Base-by-base conservation (phyloP, 1,140 invertebrate species). In the Micrasema minimum region DNA sequence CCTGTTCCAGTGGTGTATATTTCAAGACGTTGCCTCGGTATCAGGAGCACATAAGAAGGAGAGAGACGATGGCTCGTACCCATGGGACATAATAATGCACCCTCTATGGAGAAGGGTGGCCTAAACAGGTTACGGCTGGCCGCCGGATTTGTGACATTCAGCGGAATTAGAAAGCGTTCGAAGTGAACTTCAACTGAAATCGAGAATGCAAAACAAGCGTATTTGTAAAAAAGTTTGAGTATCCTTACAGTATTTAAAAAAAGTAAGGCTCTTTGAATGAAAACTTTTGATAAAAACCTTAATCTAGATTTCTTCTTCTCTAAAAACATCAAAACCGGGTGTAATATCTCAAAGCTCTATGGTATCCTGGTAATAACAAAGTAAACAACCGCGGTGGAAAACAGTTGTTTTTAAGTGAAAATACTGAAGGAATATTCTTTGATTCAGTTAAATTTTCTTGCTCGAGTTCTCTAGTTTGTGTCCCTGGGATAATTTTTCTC, bases 31-130 rank as follows among this genome's bases (percentile, higher is more conserved):
- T 18, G 48, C 38, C 46, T 43, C 18, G 51, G 67, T 64, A 41
- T 51, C 57, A 26, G n/a, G 57, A 45, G 18, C 37, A 22, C 57
- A 43, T 20, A 16, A 45, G 22, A 38, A 14, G 23, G 43, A 7
- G 22, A 23, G 48, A n/a, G n/a, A n/a, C n/a, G 57, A 35, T 22
- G 69, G 35, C 12, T 14, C 22, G 57, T 18, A 16, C 51, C 62
- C 71, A 18, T 11, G 70, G 66, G 66, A 72, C 74, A 72, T 75
- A 75, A 75, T 75, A 75, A 75, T 75, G 69, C 71, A 75, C 74
- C 61, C 71, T 53, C 45, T 45, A 31, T 18, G 37, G 67, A 31
- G 64, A 45, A 62, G 57, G 57, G 37, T 45, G 11, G 51, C 55
- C 69, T 75, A 75, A 75, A 67, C 74, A 69, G 71, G 72, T 75